These are phyloP conservation scores for Drosophila tsacasi DNA, from an alignment of 1,140 invertebrate species.

Conservation along the genomic window DNA sequence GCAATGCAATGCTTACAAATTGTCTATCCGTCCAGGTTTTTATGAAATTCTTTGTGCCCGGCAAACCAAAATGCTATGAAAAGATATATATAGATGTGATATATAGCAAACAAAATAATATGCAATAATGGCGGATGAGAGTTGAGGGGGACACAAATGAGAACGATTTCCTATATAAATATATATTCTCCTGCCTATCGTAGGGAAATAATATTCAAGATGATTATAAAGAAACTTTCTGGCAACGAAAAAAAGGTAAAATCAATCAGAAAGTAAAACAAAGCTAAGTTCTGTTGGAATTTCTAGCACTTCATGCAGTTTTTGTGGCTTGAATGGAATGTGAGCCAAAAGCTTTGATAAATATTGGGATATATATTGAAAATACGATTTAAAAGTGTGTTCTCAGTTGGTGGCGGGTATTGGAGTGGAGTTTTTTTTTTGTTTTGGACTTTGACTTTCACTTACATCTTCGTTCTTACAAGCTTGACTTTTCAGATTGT, in stretches of 20 bases:
- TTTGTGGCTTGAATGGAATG: slow-evolving; percentile 19
- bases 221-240: not conserved
- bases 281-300: slow-evolving; percentile 11
- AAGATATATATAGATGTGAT: slow-evolving; percentile 69
- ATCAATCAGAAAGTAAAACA: slow-evolving; percentile 20
- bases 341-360: slow-evolving; percentile 32
- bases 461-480: slow-evolving; percentile 95
- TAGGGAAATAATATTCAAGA: not conserved
- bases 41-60: slow-evolving; percentile 83
- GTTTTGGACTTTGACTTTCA: slow-evolving; percentile 77
- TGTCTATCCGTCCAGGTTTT: slow-evolving; percentile 83
- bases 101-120: slow-evolving; percentile 76
- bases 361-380: slow-evolving; percentile 21
- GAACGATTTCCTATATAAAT: slow-evolving; percentile 28
- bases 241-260: slow-evolving; percentile 10
- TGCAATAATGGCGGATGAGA: slow-evolving; percentile 47
- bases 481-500: slow-evolving; percentile 93
- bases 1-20: slow-evolving; percentile 83
- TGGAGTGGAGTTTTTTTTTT: slow-evolving; percentile 22
- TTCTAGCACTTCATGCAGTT: slow-evolving; percentile 42
- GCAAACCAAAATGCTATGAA: slow-evolving; percentile 84
- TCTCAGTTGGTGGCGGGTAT: slow-evolving; percentile 14
- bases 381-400: slow-evolving; percentile 19
- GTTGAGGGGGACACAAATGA: slow-evolving; percentile 25
- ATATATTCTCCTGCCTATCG: not conserved